Evolutionary conservation across 2,888 invertebrate genomes (phyloP), one percentile per base, ranked within the genome.

Genomic region (Microctonus hyperodae): DNA sequence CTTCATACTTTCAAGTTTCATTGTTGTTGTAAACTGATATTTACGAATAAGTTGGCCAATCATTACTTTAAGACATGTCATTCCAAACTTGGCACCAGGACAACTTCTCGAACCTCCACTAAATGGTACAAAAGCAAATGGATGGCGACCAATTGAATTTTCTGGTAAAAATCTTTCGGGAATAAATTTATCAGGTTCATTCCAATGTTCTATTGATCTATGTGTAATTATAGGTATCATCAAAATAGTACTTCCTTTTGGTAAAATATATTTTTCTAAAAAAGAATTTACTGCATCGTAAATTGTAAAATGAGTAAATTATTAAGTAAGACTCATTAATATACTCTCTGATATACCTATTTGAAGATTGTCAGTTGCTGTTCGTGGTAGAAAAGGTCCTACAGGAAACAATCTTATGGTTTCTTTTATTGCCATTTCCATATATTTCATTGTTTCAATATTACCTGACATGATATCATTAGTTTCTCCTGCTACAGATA

Each of bases 111-210:
- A 53, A 40, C 74, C 73, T 9, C 71, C 70, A 25, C 74, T 73
- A 65, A 75, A 77, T 1, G 76, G 72, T 22, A 74, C 44, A 23
- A 71, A 74, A 2, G 76, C 70, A 33, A 61, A 76, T 11, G 74
- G 70, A 63, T 75, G 76, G 23, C 77, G 67, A n/a, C 65, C 65
- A 20, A 50, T 64, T 0, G 74, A 70, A 63, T 76, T 73, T 67
- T 77, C 75, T 1, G 67, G 71, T 11, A 69, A 57, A 64, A 77
- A 76, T 69, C 77, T 64, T 55, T 77, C 76, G 0, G 76, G 77
- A 55, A 73, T 53, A 40, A 76, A 77, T 65, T 75, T 72, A 9
- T 74, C 72, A 0, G 77, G 77, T 23, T 74, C 68, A 1, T n/a
- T n/a, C 77, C 77, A 77, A 59, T 68, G 73, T 55, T 73, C 70